Evolutionary conservation across 2,113 vertebrate genomes (phyloP).

Genomic region (Actenoides hombroni): DNA sequence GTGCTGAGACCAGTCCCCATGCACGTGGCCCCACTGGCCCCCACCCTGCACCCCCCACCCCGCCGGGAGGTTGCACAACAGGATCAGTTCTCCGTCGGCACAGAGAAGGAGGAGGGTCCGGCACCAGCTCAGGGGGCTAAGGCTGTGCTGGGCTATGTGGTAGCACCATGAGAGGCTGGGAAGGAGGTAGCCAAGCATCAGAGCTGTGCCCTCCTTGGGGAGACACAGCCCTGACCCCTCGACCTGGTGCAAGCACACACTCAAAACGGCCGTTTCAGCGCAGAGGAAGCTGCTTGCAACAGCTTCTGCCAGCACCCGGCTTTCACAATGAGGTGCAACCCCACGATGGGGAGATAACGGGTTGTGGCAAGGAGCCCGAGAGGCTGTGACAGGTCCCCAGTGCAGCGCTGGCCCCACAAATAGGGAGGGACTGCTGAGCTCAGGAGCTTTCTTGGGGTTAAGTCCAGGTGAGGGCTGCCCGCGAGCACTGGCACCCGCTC

Average conservation of each 20-base stretch:
- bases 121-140: fast-evolving
- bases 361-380: fast-evolving
- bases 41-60: background rate
- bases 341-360: fast-evolving
- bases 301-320: background rate
- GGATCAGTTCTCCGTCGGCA: fast-evolving
- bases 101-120: fast-evolving
- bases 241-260: fast-evolving
- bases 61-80: fast-evolving
- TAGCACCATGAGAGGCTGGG: background rate
- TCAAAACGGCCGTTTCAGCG: fast-evolving
- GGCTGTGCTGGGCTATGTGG: background rate
- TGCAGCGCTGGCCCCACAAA: fast-evolving
- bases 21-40: fast-evolving
- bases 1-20: fast-evolving
- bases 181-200: background rate
- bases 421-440: background rate
- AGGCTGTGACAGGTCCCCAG: background rate
- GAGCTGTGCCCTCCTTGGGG: background rate
- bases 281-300: background rate
- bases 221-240: fast-evolving
- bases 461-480: background rate
- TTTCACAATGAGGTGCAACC: background rate
- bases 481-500: fast-evolving
- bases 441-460: background rate